A percentile compares a stretch with the other conserved stretches of the same genome.
Evolutionary conservation across 2,113 vertebrate genomes (phyloP).

Genomic region (Urocynchramus pylzowi): DNA sequence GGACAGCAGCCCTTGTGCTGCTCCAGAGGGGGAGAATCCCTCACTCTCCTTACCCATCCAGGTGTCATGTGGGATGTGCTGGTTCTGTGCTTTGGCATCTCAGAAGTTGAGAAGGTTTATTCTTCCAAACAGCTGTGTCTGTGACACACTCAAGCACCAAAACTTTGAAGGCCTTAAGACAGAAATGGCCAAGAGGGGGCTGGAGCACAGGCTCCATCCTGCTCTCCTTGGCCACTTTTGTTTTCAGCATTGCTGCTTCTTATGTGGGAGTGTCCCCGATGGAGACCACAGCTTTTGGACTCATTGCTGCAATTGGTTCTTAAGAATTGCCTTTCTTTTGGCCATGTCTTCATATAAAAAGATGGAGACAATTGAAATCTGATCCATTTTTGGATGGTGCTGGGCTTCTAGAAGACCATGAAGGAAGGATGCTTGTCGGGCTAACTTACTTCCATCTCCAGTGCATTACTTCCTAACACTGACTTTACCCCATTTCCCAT

Average conservation of each 20-base stretch:
- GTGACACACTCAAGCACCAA: background rate
- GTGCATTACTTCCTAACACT: slow-evolving; percentile 38
- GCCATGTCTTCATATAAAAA: background rate
- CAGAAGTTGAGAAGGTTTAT: background rate
- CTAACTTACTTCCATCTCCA: slow-evolving; percentile 14
- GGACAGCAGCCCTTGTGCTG: background rate
- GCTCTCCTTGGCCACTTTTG: background rate
- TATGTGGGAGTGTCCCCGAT: background rate
- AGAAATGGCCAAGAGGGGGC: background rate
- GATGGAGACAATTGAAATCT: background rate
- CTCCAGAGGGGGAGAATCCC: background rate
- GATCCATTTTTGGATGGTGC: background rate
- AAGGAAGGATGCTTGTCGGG: background rate
- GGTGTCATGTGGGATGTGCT: background rate
- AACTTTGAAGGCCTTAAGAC: background rate
- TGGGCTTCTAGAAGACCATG: background rate
- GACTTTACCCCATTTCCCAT: slow-evolving; percentile 26
- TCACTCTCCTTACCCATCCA: background rate
- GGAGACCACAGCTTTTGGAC: slow-evolving; percentile 2
- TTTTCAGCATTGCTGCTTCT: background rate
- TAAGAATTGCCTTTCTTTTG: background rate
- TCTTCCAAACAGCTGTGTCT: background rate
- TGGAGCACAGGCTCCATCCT: background rate
- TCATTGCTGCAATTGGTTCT: background rate
- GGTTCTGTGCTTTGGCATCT: background rate